Evolutionary conservation across 2,888 invertebrate species (phyloP), one percentile per base, ranked within the genome.

Genomic region (Rhorus exstirpatorius): DNA sequence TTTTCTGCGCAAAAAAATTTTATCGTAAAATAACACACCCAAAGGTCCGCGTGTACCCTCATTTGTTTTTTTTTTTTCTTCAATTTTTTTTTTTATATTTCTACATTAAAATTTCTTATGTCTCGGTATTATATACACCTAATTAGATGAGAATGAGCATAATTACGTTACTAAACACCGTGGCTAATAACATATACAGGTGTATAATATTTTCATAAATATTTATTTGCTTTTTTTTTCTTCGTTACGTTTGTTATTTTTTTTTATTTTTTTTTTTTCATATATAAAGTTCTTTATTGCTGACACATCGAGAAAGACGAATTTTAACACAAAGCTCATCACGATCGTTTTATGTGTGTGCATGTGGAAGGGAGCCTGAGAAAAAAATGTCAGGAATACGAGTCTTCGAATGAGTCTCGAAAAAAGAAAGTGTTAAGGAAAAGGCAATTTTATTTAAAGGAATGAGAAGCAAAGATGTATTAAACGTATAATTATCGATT

Each of bases 271-370:
- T 41, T 60, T 68, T 67, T 68, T 68, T 68, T 70, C 71, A 35
- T 67, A 72, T 79, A 82, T 75, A 82, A 81, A 79, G 67, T 81
- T 81, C 67, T 51, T 81, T 82, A 79, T 75, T 79, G 78, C 82
- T 79, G 82, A 75, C 70, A 82, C 82, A 79, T 82, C 79, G 79
- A 82, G 81, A 82, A 71, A 60, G 67, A 81, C 81, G 67, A 77
- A 61, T 77, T 61, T 61, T 26, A 77, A 67, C 60, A 72, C 46
- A 72, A 77, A 72, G 71, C 67, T n/a, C n/a, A n/a, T n/a, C 72
- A 65, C 60, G 46, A 14, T 81, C 44, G 58, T 71, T 46, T 21
- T 72, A 44, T 38, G 76, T 38, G 58, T 44, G 41, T 55, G 41
- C 21, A 24, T 17, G 53, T 38, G 14, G 26, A 41, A 46, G 46